Base-by-base conservation (phyloP, 1,140 invertebrate species). In the Campodea augens region DNA sequence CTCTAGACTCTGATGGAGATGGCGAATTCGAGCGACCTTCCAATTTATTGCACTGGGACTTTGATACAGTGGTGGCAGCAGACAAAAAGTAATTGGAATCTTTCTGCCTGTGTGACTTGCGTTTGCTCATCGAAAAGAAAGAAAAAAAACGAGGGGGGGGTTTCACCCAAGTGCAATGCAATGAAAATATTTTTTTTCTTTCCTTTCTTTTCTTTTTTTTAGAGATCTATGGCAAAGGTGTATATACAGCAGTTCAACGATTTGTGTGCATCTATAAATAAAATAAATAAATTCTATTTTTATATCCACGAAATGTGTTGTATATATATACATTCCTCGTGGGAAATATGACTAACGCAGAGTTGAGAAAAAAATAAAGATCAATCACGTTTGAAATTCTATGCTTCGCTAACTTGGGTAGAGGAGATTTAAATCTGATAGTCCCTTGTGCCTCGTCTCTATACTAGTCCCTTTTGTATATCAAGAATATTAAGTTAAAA, bases 11-110 rank as follows among this genome's bases (percentile, higher is more conserved):
- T 32, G 27, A 32, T 32, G 27, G 27, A 32, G 27, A 32, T 32
- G 27, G 27, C 27, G 27, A 32, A 32, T 32, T 32, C 27, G 27
- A 32, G 27, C 7, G 27, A 15, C 7, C 27, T 32, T 10, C 27
- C 27, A 32, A 32, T 32, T 32, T 32, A 32, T 32, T 32, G 27
- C 27, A 7, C 15, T 32, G 27, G 27, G 27, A 32, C 27, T 32
- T 32, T 32, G 27, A 32, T 32, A 32, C 27, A 32, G 27, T 32
- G 27, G 7, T 32, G 27, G 27, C 27, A 32, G 27, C 27, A 32
- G 27, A 32, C 27, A 32, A 32, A 32, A 32, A 32, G 27, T 32
- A 32, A 32, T 32, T 32, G 27, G 27, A 32, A 32, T 32, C 27
- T 15, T 32, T 32, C 27, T 32, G 27, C 27, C 27, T 32, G 7